These are phyloP conservation scores for Lacerta viridis DNA, from an alignment of 2,797 vertebrate genomes.

Conservation along the genomic window DNA sequence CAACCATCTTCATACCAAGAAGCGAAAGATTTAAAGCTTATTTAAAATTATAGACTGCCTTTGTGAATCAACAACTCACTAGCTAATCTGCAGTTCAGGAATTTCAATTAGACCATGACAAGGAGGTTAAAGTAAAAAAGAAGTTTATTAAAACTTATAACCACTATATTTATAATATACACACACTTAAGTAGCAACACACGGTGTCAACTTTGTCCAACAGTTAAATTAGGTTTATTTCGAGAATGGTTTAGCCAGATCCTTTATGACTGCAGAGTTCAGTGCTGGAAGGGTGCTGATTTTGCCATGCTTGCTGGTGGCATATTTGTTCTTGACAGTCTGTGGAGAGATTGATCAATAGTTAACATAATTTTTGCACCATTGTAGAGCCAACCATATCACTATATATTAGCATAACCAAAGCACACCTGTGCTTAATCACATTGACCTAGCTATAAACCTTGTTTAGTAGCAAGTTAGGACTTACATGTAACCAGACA, in stretches of 20 bases:
- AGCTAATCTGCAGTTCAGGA: background rate
- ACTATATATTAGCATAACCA: background rate
- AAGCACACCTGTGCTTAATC: too few species aligned
- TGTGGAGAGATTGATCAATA: slow-evolving; percentile 61
- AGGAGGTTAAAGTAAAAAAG: slow-evolving; percentile 32
- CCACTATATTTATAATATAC: background rate
- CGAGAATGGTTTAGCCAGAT: slow-evolving; percentile 80
- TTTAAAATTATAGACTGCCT: too few species aligned
- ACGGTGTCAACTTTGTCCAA: slow-evolving; percentile 63
- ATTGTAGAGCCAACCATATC: background rate
- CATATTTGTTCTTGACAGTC: slow-evolving; percentile 89
- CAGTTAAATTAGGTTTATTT: slow-evolving; percentile 28
- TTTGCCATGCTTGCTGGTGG: slow-evolving; percentile 79
- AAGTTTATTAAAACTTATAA: slow-evolving; percentile 63
- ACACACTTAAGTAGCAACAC: slow-evolving; percentile 70
- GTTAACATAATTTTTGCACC: too few species aligned
- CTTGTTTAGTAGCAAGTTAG: background rate
- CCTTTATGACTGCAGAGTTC: slow-evolving; percentile 78
- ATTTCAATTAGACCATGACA: background rate
- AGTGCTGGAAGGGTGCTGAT: slow-evolving; percentile 85
- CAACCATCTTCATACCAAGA: too few species aligned
- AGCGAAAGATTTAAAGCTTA: too few species aligned
- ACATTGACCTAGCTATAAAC: background rate
- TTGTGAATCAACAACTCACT: too few species aligned
- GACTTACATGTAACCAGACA: background rate